Conservation (phyloP, 2,113 vertebrate genomes). For the Ibidorhyncha struthersii region DNA sequence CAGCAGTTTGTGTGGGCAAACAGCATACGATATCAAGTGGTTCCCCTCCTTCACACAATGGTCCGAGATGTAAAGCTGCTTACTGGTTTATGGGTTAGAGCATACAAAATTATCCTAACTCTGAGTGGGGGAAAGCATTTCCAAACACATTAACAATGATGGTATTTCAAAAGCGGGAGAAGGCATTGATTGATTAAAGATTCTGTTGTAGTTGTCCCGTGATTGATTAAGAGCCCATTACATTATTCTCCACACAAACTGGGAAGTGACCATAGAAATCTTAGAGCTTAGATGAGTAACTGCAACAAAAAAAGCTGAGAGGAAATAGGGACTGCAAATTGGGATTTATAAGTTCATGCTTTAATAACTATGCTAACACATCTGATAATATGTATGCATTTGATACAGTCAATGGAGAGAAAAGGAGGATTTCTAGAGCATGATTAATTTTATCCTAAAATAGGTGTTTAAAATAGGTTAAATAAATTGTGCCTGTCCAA, state of each 20-base stretch:
- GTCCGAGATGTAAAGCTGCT: not conserved
- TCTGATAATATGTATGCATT: not conserved
- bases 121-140: no score
- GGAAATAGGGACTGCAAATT: not conserved
- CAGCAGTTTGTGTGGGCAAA: not conserved
- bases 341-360: not conserved
- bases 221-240: not conserved
- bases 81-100: not conserved
- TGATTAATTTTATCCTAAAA: not conserved
- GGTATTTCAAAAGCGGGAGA: no score
- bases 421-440: not conserved
- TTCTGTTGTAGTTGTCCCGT: no score
- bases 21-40: no score
- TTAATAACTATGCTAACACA: not conserved
- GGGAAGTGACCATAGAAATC: not conserved
- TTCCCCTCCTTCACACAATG: fast-evolving
- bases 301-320: not conserved
- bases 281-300: not conserved
- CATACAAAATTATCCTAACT: no score
- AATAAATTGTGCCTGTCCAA: not conserved
- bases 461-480: not conserved
- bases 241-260: not conserved
- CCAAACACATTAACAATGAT: no score
- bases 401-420: not conserved
- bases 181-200: not conserved